These are phyloP conservation scores for Pyrocoelia pectoralis DNA, from an alignment of 2,888 invertebrate genomes.

Conservation along the genomic window DNA sequence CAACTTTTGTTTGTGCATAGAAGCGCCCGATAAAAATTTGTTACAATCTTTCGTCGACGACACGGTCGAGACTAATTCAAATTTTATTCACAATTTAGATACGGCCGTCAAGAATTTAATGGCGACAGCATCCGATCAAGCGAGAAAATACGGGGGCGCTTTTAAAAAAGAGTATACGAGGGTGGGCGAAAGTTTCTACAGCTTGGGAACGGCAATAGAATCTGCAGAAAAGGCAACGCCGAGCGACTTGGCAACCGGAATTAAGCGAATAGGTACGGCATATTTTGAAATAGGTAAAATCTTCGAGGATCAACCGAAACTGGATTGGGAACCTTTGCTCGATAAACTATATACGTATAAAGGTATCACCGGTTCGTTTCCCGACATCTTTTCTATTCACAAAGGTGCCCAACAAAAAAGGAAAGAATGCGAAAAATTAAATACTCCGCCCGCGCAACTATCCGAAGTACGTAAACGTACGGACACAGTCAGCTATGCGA, in stretches of 20 bases:
- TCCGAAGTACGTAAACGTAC: slow-evolving; percentile 83
- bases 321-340: slow-evolving; percentile 89
- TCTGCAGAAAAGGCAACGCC: slow-evolving; percentile 75
- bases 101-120: slow-evolving; percentile 85
- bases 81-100: slow-evolving; percentile 87
- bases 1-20: slow-evolving; percentile 89
- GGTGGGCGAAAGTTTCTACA: slow-evolving; percentile 86
- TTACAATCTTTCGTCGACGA: slow-evolving; percentile 78
- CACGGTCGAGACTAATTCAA: slow-evolving; percentile 83
- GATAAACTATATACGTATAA: slow-evolving; percentile 95
- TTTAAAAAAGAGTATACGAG: slow-evolving; percentile 92
- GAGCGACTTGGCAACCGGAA: slow-evolving; percentile 77
- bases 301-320: slow-evolving; percentile 89
- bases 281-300: slow-evolving; percentile 89
- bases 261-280: slow-evolving; percentile 84
- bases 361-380: slow-evolving; percentile 89
- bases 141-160: slow-evolving; percentile 84
- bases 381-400: slow-evolving; percentile 89
- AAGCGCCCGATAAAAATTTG: slow-evolving; percentile 82
- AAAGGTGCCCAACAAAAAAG: slow-evolving; percentile 90
- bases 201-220: slow-evolving; percentile 84
- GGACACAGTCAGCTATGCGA: slow-evolving; percentile 91
- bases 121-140: slow-evolving; percentile 82
- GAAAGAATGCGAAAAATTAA: slow-evolving; percentile 85
- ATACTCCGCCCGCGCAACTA: slow-evolving; percentile 82